These are phyloP conservation scores for Raphicerus campestris DNA, from an alignment of 2,113 vertebrate species.

Conservation along the genomic window DNA sequence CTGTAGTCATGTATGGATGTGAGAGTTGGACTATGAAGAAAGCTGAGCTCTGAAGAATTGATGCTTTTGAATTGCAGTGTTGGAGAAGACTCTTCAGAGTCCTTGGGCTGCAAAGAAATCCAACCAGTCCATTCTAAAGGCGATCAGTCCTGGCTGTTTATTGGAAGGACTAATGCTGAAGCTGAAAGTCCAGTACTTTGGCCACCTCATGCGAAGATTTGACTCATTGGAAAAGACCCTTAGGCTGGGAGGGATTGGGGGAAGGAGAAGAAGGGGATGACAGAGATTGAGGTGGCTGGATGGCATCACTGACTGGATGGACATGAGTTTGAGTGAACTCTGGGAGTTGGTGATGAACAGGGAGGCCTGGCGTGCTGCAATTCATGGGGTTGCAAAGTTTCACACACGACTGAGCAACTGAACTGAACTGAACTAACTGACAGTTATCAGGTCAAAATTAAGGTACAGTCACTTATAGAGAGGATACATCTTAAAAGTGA, in stretches of 20 bases:
- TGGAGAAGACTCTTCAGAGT: no score
- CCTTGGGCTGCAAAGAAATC: no score
- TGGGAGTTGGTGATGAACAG: not conserved
- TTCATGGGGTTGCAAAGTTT: not conserved
- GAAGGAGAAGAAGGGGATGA: not conserved
- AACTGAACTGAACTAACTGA: not conserved
- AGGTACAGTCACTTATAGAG: not conserved
- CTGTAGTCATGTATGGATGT: no score
- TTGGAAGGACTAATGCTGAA: no score
- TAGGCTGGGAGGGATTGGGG: no score
- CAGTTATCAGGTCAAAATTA: not conserved
- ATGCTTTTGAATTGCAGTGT: not conserved
- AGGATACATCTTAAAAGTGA: not conserved
- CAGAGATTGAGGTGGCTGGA: not conserved
- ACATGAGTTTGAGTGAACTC: not conserved
- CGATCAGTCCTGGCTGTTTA: no score
- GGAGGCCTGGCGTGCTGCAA: not conserved
- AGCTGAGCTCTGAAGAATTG: not conserved
- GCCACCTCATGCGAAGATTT: no score
- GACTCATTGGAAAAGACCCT: no score
- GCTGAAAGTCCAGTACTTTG: no score
- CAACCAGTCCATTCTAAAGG: no score
- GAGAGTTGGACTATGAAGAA: no score
- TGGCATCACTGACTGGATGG: not conserved
- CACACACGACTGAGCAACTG: accelerated